Evolutionary conservation across 2,113 vertebrate species (phyloP).

Genomic region (Macrotus californicus): DNA sequence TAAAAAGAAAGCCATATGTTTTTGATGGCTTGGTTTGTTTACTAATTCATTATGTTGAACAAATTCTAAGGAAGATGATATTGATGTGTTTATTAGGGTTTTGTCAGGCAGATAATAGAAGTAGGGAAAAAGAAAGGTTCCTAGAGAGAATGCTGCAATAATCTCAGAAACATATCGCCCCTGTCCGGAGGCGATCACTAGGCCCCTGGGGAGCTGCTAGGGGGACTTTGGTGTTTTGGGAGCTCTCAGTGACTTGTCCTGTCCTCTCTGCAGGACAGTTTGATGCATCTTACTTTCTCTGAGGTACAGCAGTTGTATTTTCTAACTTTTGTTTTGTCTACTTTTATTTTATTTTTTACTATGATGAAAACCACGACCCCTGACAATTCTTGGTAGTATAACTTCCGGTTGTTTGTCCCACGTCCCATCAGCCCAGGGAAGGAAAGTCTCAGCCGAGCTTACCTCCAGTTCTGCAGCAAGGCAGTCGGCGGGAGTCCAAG

Average conservation of each 20-base stretch:
- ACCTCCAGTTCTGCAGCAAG: background rate
- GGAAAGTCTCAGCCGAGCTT: background rate
- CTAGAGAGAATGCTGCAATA: background rate
- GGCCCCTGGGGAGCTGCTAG: no score
- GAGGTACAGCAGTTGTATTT: background rate
- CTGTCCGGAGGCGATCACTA: rapidly evolving
- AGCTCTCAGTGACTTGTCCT: background rate
- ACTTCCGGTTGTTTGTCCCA: background rate
- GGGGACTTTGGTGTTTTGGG: background rate
- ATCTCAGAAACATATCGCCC: background rate
- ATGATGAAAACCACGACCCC: background rate
- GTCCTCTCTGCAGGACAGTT: background rate
- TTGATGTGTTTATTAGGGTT: background rate
- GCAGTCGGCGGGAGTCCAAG: background rate
- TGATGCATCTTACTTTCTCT: background rate
- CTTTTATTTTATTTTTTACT: background rate
- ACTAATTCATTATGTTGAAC: background rate
- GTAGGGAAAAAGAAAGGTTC: background rate
- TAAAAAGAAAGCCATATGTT: background rate
- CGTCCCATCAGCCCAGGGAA: background rate
- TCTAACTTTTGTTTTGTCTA: no score
- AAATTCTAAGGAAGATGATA: background rate
- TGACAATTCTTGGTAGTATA: background rate
- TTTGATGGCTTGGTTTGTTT: background rate
- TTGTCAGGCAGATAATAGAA: background rate